phyloP scores from a whole-genome alignment of 2,888 invertebrate species.

The Horisme vitalbata region DNA sequence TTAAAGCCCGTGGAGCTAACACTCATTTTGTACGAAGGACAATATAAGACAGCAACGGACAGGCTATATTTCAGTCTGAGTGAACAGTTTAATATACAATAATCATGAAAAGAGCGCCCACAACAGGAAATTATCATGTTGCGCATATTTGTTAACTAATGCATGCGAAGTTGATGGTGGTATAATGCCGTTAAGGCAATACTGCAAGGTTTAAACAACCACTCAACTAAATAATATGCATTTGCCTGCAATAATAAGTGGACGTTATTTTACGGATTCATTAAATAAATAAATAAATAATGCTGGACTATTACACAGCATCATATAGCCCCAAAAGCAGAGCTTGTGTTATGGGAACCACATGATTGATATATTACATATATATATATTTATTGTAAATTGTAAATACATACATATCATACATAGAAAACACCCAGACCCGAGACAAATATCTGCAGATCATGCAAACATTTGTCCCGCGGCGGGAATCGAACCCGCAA shows the following conservation, averaged over 20 bases:
- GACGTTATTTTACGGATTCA: slow-evolving; percentile 39
- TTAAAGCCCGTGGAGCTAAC: slow-evolving; percentile 15
- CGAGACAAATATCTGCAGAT: too few relatives aligned
- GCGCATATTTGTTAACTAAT: slow-evolving; percentile 60
- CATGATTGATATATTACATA: too few relatives aligned
- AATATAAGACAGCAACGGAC: slow-evolving; percentile 25
- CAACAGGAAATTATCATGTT: slow-evolving; percentile 67
- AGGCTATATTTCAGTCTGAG: slow-evolving; percentile 32
- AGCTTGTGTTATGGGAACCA: too few relatives aligned
- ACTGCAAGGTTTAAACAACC: slow-evolving; percentile 58
- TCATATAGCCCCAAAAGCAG: too few relatives aligned
- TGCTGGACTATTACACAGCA: too few relatives aligned
- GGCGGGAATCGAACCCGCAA: too few relatives aligned
- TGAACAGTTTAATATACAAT: slow-evolving; percentile 50
- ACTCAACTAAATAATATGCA: slow-evolving; percentile 51
- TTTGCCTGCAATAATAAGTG: slow-evolving; percentile 47
- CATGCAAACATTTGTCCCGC: too few relatives aligned
- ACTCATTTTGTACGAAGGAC: slow-evolving; percentile 18
- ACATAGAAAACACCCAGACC: too few relatives aligned
- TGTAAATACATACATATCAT: too few relatives aligned
- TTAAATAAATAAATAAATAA: too few relatives aligned
- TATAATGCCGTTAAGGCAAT: slow-evolving; percentile 66
- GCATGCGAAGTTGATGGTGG: slow-evolving; percentile 56
- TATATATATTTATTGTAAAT: too few relatives aligned
- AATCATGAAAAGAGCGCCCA: slow-evolving; percentile 57